Evolutionary conservation across 2,888 invertebrate species (phyloP), one percentile per base, ranked within the genome.

Genomic region (Brassicogethes aeneus): DNA sequence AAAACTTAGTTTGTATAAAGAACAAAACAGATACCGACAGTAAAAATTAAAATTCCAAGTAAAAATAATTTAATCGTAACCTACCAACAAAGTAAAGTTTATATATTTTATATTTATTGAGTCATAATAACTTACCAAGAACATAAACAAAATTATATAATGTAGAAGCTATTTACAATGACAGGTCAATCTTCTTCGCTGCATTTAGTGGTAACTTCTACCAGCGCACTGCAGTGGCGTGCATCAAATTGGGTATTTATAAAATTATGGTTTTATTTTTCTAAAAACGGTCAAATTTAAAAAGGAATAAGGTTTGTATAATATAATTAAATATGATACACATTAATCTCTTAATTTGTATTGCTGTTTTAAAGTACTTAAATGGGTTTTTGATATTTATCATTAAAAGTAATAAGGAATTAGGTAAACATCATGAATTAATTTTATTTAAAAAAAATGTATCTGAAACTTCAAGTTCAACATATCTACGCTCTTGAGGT

Each of bases 101-200:
- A 23, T 10, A 5, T 23, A 7, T 23, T 59, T 54, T 51, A 58
- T 64, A 65, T 65, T 65, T 66, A 66, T 65, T 61, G 62, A 64
- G 65, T 65, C 65, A 62, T 66, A 65, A 65, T 65, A 64, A 59
- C 57, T 61, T 64, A 62, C 65, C 64, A 60, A 61, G 63, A 60
- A 53, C 59, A 62, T 66, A 66, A 66, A 66, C 55, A 57, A 61
- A 55, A 56, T 60, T 56, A 59, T 60, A 61, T 59, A 60, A 62
- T 64, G 62, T 59, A 60, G 64, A 57, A 62, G 62, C 60, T 54
- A 53, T 51, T 56, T 48, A 42, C 47, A 51, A 47, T 60, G 61
- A 59, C 58, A 51, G 56, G 55, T 55, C 46, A 45, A 45, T 40
- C 46, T 44, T 43, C 35, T 23, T 40, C 37, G 31, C 33, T 36